Conservation (phyloP, 2,797 vertebrate species). For the Lagocephalus sceleratus region DNA sequence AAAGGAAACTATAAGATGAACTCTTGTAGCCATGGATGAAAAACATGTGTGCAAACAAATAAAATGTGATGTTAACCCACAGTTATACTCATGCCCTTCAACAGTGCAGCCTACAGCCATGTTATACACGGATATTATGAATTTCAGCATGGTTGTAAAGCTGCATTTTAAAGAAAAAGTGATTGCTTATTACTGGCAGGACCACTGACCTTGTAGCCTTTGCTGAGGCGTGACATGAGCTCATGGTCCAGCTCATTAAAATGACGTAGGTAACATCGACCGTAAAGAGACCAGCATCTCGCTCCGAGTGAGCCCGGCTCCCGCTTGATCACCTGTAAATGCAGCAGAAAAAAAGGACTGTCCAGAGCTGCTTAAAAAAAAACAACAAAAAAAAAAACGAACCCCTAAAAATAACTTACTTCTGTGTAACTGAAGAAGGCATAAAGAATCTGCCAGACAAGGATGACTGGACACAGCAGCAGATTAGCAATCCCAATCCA, state of each 20-base stretch:
- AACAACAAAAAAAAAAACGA: not conserved
- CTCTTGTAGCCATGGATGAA: not conserved
- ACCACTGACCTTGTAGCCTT: constrained; percentile 86
- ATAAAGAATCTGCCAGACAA: constrained; percentile 98
- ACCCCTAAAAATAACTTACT: constrained; percentile 35
- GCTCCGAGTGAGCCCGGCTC: constrained; percentile 96
- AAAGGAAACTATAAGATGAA: not conserved
- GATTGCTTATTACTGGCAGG: too few relatives aligned
- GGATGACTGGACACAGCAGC: constrained; percentile 92
- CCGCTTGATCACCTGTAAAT: constrained; percentile 84
- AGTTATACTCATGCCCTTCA: not conserved
- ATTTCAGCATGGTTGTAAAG: not conserved
- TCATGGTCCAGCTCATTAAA: constrained; percentile 98
- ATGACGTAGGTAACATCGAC: constrained; percentile 95
- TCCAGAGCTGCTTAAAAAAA: not conserved
- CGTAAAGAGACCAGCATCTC: constrained; percentile 97
- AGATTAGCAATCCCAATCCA: constrained; percentile 98
- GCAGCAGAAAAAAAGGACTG: not conserved
- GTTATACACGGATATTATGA: not conserved
- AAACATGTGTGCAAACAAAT: too few relatives aligned
- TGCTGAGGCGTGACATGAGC: constrained; percentile 94
- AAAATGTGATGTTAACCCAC: not conserved
- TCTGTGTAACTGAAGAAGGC: constrained; percentile 99
- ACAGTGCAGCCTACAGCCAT: not conserved
- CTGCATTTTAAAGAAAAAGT: not conserved